These are phyloP conservation scores for Bothrops jararaca DNA, from an alignment of 2,113 vertebrate genomes.

Conservation along the genomic window DNA sequence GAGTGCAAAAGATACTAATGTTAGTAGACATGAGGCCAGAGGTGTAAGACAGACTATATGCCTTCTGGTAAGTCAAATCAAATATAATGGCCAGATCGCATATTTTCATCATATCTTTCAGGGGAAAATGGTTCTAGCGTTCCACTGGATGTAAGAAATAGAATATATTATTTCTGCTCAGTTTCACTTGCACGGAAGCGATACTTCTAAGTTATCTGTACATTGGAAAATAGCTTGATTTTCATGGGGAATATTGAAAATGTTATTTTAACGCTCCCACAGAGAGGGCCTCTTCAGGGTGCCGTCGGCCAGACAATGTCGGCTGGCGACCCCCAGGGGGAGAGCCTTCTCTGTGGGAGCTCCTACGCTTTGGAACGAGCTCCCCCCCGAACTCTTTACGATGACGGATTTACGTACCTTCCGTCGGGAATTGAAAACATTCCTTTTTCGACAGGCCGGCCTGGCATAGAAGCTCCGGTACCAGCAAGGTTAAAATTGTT, in stretches of 20 bases:
- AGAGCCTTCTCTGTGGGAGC: too few relatives aligned
- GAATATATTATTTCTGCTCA: not conserved
- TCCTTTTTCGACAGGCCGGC: too few relatives aligned
- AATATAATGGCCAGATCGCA: not conserved
- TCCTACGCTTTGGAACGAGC: too few relatives aligned
- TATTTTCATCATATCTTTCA: not conserved
- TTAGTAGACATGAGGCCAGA: not conserved
- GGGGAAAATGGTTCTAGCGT: not conserved
- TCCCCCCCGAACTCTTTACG: too few relatives aligned
- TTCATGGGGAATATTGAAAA: not conserved
- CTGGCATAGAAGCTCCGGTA: too few relatives aligned
- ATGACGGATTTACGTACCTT: too few relatives aligned
- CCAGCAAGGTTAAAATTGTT: too few relatives aligned
- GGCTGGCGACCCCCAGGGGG: too few relatives aligned
- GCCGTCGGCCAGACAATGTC: too few relatives aligned
- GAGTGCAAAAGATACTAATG: not conserved
- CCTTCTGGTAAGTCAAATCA: not conserved
- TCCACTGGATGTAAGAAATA: not conserved
- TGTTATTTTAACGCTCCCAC: not conserved
- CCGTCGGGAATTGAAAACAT: too few relatives aligned
- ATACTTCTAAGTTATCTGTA: not conserved
- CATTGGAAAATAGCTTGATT: not conserved
- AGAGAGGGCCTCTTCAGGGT: too few relatives aligned
- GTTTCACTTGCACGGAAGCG: not conserved
- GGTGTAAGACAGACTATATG: not conserved